Conservation (phyloP, 2,113 vertebrate species). For the Menura novaehollandiae region DNA sequence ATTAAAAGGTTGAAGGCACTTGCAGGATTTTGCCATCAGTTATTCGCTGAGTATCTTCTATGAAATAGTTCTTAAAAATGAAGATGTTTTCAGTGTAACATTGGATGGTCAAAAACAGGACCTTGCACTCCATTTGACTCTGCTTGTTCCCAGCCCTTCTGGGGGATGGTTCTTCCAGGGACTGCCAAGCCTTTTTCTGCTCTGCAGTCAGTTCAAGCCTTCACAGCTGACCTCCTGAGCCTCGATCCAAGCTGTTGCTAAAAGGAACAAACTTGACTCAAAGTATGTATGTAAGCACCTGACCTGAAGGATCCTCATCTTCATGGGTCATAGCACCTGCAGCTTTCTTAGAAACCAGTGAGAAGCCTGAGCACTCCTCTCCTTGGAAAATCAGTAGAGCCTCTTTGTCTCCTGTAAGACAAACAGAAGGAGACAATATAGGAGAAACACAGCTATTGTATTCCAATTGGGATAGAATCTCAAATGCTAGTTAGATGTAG, state of each 20-base stretch:
- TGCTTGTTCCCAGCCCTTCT: background rate
- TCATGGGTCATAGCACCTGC: background rate
- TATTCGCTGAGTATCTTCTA: background rate
- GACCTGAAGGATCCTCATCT: background rate
- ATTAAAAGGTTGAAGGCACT: background rate
- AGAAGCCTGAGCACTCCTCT: background rate
- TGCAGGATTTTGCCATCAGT: background rate
- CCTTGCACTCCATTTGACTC: background rate
- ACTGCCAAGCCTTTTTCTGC: background rate
- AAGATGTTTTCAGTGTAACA: background rate
- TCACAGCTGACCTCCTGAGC: rapidly evolving
- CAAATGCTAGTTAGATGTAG: background rate
- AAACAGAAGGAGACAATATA: background rate
- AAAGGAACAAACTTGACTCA: background rate
- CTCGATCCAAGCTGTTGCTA: background rate
- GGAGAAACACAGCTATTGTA: background rate
- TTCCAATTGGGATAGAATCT: background rate
- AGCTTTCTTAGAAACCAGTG: background rate
- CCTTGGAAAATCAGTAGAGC: background rate
- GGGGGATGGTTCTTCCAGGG: background rate
- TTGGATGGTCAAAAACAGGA: background rate
- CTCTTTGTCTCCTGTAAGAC: background rate
- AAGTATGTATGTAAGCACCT: background rate
- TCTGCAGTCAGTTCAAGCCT: background rate
- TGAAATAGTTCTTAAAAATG: background rate